phyloP scores from a whole-genome alignment of 2,888 invertebrate genomes.

The Caenorhabditis sp. region DNA sequence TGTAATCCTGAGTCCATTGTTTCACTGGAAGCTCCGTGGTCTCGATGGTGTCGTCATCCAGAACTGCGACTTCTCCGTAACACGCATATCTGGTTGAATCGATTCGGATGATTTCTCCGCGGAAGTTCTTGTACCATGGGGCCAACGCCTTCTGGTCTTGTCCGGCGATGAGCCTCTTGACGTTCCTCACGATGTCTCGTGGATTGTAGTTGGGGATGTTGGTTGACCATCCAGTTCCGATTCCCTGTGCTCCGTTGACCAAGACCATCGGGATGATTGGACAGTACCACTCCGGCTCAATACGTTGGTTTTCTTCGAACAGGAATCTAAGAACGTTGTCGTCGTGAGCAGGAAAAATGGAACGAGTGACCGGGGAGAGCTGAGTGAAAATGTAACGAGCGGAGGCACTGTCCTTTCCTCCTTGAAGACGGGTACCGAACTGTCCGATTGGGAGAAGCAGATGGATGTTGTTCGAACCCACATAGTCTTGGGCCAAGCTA shows the following conservation, averaged over 20 bases:
- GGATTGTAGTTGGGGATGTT: constrained; percentile 95
- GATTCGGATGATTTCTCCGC: constrained; percentile 77
- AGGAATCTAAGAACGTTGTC: constrained; percentile 92
- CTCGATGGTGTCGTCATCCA: constrained; percentile 88
- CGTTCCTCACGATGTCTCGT: constrained; percentile 90
- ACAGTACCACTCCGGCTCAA: constrained; percentile 92
- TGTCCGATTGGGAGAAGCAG: constrained; percentile 95
- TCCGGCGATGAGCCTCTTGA: constrained; percentile 89
- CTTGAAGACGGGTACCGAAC: constrained; percentile 92
- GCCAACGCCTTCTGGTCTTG: constrained; percentile 87
- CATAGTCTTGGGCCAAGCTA: constrained; percentile 94
- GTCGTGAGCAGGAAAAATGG: constrained; percentile 92
- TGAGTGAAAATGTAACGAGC: constrained; percentile 98
- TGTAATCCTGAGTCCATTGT: constrained; percentile 96
- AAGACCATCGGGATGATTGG: constrained; percentile 97
- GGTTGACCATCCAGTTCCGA: constrained; percentile 82
- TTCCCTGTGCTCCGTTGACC: constrained; percentile 95
- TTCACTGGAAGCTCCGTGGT: constrained; percentile 96
- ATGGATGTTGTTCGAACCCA: constrained; percentile 98
- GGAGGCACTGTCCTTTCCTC: constrained; percentile 97
- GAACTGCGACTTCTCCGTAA: constrained; percentile 88
- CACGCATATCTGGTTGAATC: constrained; percentile 85
- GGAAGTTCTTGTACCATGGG: constrained; percentile 82
- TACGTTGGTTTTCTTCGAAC: constrained; percentile 94
- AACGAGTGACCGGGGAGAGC: constrained; percentile 89